Conservation (phyloP, 2,113 vertebrate species). For the Pygoscelis antarcticus region DNA sequence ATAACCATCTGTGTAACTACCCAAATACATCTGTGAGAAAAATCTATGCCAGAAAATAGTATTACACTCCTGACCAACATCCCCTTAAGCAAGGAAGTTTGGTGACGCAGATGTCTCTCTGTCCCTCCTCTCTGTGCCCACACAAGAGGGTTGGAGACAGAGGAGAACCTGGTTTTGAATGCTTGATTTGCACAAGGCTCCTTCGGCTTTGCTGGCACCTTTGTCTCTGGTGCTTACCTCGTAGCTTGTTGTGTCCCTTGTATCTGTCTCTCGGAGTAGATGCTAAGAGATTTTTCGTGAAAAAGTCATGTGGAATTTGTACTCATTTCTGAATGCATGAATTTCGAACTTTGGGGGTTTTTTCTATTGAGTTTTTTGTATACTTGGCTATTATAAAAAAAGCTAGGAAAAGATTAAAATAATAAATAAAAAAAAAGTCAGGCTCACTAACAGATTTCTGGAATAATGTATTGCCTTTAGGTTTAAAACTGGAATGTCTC, state of each 20-base stretch:
- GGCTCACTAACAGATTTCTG: neutral
- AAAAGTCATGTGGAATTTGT: neutral
- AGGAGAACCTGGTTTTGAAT: neutral
- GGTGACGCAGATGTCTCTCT: neutral
- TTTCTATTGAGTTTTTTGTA: neutral
- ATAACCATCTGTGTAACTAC: neutral
- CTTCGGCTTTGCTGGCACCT: neutral
- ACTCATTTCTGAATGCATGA: neutral
- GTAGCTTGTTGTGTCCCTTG: neutral
- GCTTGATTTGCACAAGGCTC: neutral
- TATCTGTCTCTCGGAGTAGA: neutral
- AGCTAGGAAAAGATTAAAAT: neutral
- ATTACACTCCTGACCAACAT: neutral
- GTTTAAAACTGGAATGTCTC: conserved; percentile 3
- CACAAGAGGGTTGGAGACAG: neutral
- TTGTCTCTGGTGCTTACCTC: neutral
- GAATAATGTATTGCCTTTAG: neutral
- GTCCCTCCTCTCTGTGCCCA: neutral
- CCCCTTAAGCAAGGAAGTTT: neutral
- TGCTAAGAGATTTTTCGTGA: neutral
- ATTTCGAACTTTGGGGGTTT: neutral
- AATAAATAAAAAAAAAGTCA: neutral
- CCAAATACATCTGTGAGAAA: neutral
- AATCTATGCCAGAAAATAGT: neutral
- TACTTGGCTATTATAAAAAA: neutral